Percentiles rank a stretch among this genome's conserved stretches.
Conservation (phyloP, 1,140 invertebrate genomes). For the Agrilus planipennis region DNA sequence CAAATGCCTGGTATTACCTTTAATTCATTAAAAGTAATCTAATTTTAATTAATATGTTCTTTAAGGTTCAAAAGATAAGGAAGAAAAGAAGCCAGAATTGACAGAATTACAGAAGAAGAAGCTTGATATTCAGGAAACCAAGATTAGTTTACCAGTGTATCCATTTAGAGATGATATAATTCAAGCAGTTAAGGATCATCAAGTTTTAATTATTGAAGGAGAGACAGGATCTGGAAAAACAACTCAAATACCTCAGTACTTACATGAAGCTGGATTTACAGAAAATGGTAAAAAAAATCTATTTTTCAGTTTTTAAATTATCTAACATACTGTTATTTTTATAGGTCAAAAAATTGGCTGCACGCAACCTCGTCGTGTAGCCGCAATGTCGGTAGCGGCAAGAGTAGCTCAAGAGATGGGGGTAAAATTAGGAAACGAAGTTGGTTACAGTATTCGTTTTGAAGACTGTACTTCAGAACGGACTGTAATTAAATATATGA, state of each 20-base stretch:
- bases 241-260: constrained; percentile 96
- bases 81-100: constrained; percentile 39
- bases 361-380: constrained; percentile 93
- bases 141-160: constrained; percentile 88
- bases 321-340: constrained; percentile 1
- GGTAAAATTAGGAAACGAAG: constrained; percentile 95
- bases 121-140: constrained; percentile 82
- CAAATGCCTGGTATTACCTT: constrained; percentile 65
- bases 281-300: constrained; percentile 66
- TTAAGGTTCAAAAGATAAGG: constrained; percentile 22
- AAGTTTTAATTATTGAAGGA: constrained; percentile 89
- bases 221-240: constrained; percentile 98
- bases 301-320: constrained; percentile 1
- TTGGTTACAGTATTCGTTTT: constrained; percentile 98
- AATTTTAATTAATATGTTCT: constrained; percentile 10
- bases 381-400: constrained; percentile 98
- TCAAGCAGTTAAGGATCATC: constrained; percentile 76
- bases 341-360: constrained; percentile 68
- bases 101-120: constrained; percentile 63
- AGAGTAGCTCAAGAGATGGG: constrained; percentile 99
- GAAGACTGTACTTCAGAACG: constrained; percentile 97
- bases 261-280: constrained; percentile 84
- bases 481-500: constrained; percentile 99
- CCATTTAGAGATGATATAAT: constrained; percentile 85
- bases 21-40: constrained; percentile 9